Evolutionary conservation across 1,140 invertebrate genomes (phyloP).

Genomic region (Leptinotarsa defecta): DNA sequence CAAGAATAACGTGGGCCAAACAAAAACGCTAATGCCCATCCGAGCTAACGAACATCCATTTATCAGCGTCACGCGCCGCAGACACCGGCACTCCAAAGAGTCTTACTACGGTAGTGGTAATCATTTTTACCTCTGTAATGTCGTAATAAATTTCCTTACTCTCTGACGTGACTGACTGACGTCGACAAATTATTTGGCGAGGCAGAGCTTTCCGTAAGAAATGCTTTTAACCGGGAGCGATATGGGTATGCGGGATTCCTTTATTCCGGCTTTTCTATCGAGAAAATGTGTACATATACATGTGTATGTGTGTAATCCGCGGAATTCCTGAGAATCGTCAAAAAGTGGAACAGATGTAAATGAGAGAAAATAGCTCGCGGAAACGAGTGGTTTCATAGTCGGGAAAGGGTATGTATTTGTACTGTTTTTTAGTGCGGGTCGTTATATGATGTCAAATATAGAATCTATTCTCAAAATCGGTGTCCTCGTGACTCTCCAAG

Average conservation of each 20-base stretch:
- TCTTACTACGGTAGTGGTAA: slow-evolving; percentile 10
- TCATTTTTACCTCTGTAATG: slow-evolving; percentile 24
- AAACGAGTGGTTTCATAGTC: not conserved
- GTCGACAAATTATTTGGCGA: slow-evolving; percentile 14
- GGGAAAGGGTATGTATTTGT: not conserved
- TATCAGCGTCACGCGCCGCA: slow-evolving; percentile 20
- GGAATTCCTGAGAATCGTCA: not conserved
- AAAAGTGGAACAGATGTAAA: slow-evolving; percentile 5
- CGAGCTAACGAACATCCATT: slow-evolving; percentile 20
- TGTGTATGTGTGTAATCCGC: not conserved
- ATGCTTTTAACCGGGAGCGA: slow-evolving; percentile 1
- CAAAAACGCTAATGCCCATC: slow-evolving; percentile 22
- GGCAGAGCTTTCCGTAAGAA: not conserved
- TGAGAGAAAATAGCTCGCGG: not conserved
- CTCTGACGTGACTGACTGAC: slow-evolving; percentile 16
- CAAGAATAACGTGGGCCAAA: not conserved
- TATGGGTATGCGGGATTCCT: not conserved
- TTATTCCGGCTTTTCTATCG: not conserved
- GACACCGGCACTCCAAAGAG: not conserved
- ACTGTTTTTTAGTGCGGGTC: not conserved
- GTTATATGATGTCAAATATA: not conserved
- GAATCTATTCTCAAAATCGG: too few species aligned
- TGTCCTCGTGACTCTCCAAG: too few species aligned
- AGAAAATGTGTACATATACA: slow-evolving; percentile 3
- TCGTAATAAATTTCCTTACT: slow-evolving; percentile 19